Conservation (phyloP, 2,113 vertebrate genomes). For the Triplophysa siluroides region DNA sequence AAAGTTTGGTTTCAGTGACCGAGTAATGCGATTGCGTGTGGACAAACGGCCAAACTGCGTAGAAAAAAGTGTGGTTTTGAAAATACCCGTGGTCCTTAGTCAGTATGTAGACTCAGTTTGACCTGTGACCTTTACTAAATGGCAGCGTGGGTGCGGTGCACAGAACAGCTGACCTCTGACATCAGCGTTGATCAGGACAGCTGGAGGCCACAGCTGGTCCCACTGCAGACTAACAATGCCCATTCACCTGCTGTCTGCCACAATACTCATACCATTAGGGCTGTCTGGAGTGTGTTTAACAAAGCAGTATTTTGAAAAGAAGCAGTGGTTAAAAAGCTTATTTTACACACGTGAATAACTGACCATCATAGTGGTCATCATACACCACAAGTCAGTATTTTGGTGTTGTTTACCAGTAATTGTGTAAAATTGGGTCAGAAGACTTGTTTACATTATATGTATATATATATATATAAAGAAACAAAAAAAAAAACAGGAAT, state of each 20-base stretch:
- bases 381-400: too few relatives aligned
- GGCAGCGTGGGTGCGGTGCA: conserved; percentile 8
- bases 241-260: conserved; percentile 25
- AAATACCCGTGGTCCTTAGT: not conserved
- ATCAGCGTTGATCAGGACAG: conserved; percentile 23
- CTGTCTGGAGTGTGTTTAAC: not conserved
- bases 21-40: too few relatives aligned
- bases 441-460: too few relatives aligned
- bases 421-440: too few relatives aligned
- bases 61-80: too few relatives aligned
- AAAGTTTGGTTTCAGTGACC: too few relatives aligned
- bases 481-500: too few relatives aligned
- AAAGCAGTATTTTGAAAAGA: too few relatives aligned
- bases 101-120: not conserved
- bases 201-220: conserved; percentile 47
- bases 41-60: too few relatives aligned
- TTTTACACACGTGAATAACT: not conserved
- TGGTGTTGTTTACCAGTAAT: too few relatives aligned
- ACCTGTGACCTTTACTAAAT: conserved; percentile 16
- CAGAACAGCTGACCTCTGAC: conserved; percentile 49
- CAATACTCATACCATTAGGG: not conserved
- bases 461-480: too few relatives aligned
- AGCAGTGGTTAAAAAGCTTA: not conserved
- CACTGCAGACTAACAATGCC: conserved; percentile 27
- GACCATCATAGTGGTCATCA: not conserved